phyloP scores from a whole-genome alignment of 2,888 invertebrate genomes.

The Orthosia gracilis region DNA sequence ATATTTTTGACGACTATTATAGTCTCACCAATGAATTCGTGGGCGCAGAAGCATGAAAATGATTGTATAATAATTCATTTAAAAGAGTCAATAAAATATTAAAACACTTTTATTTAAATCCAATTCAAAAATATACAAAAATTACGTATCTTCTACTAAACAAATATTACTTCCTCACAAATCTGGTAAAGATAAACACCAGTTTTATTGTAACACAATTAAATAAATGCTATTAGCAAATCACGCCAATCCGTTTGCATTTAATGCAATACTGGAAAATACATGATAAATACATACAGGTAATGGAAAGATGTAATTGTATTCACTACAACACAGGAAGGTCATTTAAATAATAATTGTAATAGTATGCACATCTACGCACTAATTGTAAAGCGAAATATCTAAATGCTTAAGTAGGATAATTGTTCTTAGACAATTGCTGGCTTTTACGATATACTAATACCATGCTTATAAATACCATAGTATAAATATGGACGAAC shows the following conservation, averaged over 20 bases:
- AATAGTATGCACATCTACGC: constrained; percentile 24
- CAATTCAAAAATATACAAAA: not conserved
- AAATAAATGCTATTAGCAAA: constrained; percentile 39
- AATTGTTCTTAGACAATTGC: constrained; percentile 47
- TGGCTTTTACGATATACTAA: constrained; percentile 27
- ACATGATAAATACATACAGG: not conserved
- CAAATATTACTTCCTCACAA: constrained; percentile 20
- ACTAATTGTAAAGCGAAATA: constrained; percentile 29
- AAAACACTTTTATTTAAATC: not conserved
- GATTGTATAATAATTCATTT: not conserved
- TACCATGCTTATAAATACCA: constrained; percentile 30
- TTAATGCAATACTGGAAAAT: constrained; percentile 16
- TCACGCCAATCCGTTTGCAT: constrained; percentile 29
- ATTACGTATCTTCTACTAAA: constrained; percentile 23
- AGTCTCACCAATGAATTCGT: constrained; percentile 15
- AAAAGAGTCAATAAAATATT: not conserved
- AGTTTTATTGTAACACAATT: constrained; percentile 19
- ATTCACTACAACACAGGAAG: constrained; percentile 33
- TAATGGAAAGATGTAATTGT: constrained; percentile 15
- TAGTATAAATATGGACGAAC: too few species aligned
- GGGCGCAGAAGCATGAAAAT: not conserved
- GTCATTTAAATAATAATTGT: constrained; percentile 33
- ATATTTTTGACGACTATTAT: constrained; percentile 20
- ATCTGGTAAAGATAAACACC: constrained; percentile 11
- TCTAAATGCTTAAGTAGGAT: constrained; percentile 58